phyloP scores from a whole-genome alignment of 2,797 vertebrate species.

The Crenichthys baileyi region DNA sequence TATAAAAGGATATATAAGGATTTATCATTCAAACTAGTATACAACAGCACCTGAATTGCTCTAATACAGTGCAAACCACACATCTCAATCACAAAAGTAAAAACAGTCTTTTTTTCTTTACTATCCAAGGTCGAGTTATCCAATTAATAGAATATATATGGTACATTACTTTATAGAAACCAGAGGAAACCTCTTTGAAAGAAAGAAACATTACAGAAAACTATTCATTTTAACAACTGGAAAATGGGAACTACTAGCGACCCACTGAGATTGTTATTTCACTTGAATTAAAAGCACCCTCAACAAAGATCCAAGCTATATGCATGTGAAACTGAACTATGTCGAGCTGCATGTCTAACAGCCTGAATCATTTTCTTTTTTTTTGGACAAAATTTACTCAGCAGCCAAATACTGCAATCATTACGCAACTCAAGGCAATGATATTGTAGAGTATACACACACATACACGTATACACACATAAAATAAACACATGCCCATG shows the following conservation, averaged over 20 bases:
- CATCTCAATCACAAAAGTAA: constrained; percentile 25
- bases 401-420: constrained; percentile 63
- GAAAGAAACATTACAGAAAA: not conserved
- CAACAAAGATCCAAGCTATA: not conserved
- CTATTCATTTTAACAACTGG: not conserved
- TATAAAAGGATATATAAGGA: not conserved
- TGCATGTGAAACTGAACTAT: constrained; percentile 1
- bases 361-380: constrained; percentile 32
- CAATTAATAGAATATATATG: constrained; percentile 1
- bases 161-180: not conserved
- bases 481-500: constrained; percentile 1
- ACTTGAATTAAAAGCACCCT: constrained; percentile 11
- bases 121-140: not conserved
- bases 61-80: constrained; percentile 25
- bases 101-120: not conserved
- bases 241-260: not conserved
- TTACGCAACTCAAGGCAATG: constrained; percentile 66
- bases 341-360: constrained; percentile 1
- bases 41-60: not conserved
- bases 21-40: too few relatives aligned
- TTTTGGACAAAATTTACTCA: constrained; percentile 43
- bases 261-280: constrained; percentile 4
- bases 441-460: constrained; percentile 45
- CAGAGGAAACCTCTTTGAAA: not conserved
- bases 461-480: constrained; percentile 17